phyloP scores from a whole-genome alignment of 1,140 invertebrate species.

The Drosophila seguyi region DNA sequence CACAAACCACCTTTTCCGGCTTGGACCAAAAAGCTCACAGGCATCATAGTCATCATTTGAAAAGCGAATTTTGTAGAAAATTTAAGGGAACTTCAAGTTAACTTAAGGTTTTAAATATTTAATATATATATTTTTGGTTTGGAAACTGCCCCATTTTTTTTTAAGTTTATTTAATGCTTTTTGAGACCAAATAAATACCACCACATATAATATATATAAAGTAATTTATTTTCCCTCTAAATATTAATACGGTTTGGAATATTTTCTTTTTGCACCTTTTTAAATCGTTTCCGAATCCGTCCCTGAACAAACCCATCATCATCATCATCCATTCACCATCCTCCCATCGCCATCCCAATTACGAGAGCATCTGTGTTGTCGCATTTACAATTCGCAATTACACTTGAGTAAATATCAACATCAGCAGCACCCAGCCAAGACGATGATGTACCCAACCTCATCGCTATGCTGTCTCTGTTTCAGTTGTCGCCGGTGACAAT shows the following conservation, averaged over 20 bases:
- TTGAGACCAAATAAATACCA: no score
- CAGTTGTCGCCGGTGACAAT: conserved; percentile 28
- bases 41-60: neutral
- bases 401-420: conserved; percentile 83
- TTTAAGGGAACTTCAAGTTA: neutral
- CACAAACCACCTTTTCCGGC: conserved; percentile 2
- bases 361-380: conserved; percentile 82
- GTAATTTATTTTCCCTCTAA: no score
- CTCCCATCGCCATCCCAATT: conserved; percentile 64
- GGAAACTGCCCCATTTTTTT: no score
- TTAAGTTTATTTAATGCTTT: no score
- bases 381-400: conserved; percentile 82
- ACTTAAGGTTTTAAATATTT: neutral
- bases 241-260: no score
- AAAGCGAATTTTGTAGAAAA: neutral
- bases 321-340: conserved; percentile 22
- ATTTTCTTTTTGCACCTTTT: neutral
- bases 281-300: neutral
- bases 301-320: conserved; percentile 29
- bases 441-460: conserved; percentile 37
- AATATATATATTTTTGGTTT: no score
- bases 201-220: no score
- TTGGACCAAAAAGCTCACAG: conserved; percentile 35
- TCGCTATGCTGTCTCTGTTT: conserved; percentile 13
- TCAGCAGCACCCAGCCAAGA: conserved; percentile 48